Conservation (phyloP, 2,888 invertebrate genomes). For the Mesodorylaimus sp. region DNA sequence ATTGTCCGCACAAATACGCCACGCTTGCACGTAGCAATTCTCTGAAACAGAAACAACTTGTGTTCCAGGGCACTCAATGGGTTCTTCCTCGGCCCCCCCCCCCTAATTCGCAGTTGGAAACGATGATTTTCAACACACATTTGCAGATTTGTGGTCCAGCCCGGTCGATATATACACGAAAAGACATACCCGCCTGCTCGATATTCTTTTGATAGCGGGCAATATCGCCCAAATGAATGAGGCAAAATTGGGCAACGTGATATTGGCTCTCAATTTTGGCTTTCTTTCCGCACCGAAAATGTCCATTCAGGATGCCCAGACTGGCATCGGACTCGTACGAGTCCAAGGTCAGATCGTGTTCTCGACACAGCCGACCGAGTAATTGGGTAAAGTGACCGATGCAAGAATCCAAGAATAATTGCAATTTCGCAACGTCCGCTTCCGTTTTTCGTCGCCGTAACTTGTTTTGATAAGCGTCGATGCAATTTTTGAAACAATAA, state of each 20-base stretch:
- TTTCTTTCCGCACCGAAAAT: neutral
- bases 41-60: too few species aligned
- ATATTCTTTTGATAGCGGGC: conserved; percentile 4
- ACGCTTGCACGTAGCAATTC: conserved; percentile 7
- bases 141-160: too few species aligned
- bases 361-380: neutral
- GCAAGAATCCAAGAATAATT: conserved; percentile 1
- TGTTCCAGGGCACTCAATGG: too few species aligned
- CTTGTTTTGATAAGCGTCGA: conserved; percentile 6
- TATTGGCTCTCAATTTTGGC: neutral
- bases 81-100: too few species aligned
- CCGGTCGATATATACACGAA: too few species aligned
- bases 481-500: conserved; percentile 8
- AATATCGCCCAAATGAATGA: conserved; percentile 10
- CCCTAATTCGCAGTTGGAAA: too few species aligned
- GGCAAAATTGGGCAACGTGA: conserved; percentile 5
- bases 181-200: too few species aligned
- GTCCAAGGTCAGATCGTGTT: neutral
- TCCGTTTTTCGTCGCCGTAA: neutral
- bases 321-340: neutral
- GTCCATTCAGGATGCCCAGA: neutral
- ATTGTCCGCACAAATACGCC: neutral
- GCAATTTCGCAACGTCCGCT: conserved; percentile 3
- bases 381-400: neutral
- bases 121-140: too few species aligned